Evolutionary conservation across 2,797 vertebrate genomes (phyloP), one percentile per base, ranked within the genome.

Genomic region (Calcarius lapponicus): DNA sequence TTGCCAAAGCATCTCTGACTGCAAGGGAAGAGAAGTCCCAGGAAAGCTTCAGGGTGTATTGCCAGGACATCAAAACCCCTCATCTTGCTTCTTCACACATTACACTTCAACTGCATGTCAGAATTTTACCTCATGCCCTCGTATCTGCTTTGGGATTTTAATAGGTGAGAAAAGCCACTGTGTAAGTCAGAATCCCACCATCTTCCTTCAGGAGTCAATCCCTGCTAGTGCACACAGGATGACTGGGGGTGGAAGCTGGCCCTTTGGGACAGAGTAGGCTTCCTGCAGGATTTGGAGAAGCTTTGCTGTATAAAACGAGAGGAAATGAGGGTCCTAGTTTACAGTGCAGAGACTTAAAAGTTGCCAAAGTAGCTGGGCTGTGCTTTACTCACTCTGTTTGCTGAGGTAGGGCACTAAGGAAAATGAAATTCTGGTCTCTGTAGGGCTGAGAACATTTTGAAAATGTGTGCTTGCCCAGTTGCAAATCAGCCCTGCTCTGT

Each of bases 131-230:
- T 76, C 5, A 3, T 56, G 29, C 26, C 11, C 24, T 65, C 79
- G 2, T 9, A 7, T 19, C 8, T 29, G 32, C n/a, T 47, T 50
- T 0, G 0, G 31, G 43, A 50, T 84, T 79, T 75, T 62, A 69
- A 28, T 14, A 78, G n/a, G 29, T 61, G 65, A 45, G 34, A 15
- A 62, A 76, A 80, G 64, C 2, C 19, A 29, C 13, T 2, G 6
- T 7, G 11, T 34, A 20, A 86, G 12, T 40, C 58, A n/a, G 29
- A 70, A 79, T 84, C 34, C 40, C 36, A 48, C 13, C 3, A 0
- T 31, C 42, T 26, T 57, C 18, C 70, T 51, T 36, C 82, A 38
- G 45, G 61, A 74, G 9, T 48, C 54, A 29, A 51, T 43, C 22
- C 22, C 40, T 70, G 79, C 21, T 40, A 64, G 48, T 2, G 17